Base-by-base conservation (phyloP, 2,888 invertebrate genomes). In the Drosophila meridiana region DNA sequence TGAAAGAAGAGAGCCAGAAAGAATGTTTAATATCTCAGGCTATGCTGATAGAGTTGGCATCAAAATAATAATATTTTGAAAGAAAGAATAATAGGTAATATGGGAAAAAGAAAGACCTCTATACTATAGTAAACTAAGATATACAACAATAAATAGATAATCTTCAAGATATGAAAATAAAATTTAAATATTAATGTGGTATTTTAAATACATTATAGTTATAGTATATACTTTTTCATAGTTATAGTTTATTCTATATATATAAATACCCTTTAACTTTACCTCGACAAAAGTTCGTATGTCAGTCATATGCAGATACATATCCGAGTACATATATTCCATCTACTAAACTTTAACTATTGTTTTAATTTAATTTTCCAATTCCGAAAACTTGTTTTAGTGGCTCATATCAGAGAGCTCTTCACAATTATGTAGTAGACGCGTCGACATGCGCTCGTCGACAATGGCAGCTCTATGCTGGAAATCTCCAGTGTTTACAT, bases 401-500 rank as follows among this genome's bases (percentile, higher is more conserved):
- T 20, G 36, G 52, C 52, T 34, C 52, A 40, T 20, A 4, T 11
- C 40, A 42, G 32, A 56, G 50, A 50, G 30, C 57, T 71, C 32
- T 8, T 34, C 28, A 42, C 77, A 71, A 77, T 75, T 77, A 57
- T 57, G 45, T 47, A 42, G 64, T 38, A 53, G 48, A 60, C 43
- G 57, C 70, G 65, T 69, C 63, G 70, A 85, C 75, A 82, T 83
- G 73, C 66, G 42, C 45, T 20, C 58, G 50, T 56, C 47, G 61
- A 48, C 38, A 72, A 57, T 67, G 42, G 61, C 75, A 30, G 36
- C 48, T 45, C 62, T 63, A 62, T 63, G 79, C 57, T 73, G 65
- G 58, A 81, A 83, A 77, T 81, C 83, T 80, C 70, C 58, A 65
- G 89, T 79, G 87, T 89, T 87, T 89, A 90, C 83, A 86, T 71